Conservation (phyloP, 2,888 invertebrate species). For the Drosophila suboccidentalis region DNA sequence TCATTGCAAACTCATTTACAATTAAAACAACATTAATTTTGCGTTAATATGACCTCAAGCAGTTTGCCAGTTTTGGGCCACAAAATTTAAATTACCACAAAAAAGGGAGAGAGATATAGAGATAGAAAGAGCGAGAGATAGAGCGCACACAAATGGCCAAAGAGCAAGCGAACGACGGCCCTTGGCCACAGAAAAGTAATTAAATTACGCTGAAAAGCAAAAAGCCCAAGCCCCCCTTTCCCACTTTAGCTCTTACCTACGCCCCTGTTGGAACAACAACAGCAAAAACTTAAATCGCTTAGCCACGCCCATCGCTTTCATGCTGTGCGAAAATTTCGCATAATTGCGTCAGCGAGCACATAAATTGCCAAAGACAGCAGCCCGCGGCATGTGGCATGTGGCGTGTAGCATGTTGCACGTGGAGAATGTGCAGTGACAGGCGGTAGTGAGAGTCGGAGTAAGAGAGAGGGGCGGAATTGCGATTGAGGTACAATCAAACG, state of each 20-base stretch:
- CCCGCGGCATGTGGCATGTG: slow-evolving; percentile 56
- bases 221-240: slow-evolving; percentile 2
- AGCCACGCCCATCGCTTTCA: slow-evolving; percentile 67
- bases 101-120: background rate
- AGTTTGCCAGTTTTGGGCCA: slow-evolving; percentile 44
- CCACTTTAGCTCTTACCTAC: slow-evolving; percentile 5
- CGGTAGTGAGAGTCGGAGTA: background rate
- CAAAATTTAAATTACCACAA: slow-evolving; percentile 69
- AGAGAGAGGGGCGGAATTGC: background rate
- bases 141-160: slow-evolving; percentile 36
- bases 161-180: slow-evolving; percentile 25
- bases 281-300: slow-evolving; percentile 76
- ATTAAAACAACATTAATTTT: slow-evolving; percentile 81
- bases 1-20: slow-evolving; percentile 73
- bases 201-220: slow-evolving; percentile 76
- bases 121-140: background rate
- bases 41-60: slow-evolving; percentile 80
- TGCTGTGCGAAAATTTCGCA: slow-evolving; percentile 79
- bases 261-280: slow-evolving; percentile 29
- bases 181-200: slow-evolving; percentile 77
- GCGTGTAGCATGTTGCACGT: slow-evolving; percentile 46
- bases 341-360: slow-evolving; percentile 81
- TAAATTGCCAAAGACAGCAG: slow-evolving; percentile 81
- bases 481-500: slow-evolving; percentile 58
- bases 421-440: slow-evolving; percentile 56